Evolutionary conservation across 1,140 invertebrate species (phyloP).

Genomic region (Euura saliciscinereae): DNA sequence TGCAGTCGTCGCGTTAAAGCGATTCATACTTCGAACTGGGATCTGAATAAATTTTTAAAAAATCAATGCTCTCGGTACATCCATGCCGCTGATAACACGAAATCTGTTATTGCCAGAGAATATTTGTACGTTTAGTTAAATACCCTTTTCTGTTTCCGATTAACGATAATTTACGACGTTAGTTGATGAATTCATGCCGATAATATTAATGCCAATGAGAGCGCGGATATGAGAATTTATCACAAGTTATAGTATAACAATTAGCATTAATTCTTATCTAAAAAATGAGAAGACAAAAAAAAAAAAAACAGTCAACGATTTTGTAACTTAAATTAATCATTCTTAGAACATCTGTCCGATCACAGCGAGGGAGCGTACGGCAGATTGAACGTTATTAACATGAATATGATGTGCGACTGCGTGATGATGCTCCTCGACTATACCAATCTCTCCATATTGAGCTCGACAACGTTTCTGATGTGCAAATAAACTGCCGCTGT

Average conservation of each 20-base stretch:
- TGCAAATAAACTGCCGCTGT: conserved; percentile 57
- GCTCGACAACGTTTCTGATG: conserved; percentile 59
- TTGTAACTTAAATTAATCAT: neutral
- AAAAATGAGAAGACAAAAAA: neutral
- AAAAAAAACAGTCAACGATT: neutral
- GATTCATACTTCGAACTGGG: too few relatives aligned
- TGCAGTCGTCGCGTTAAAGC: too few relatives aligned
- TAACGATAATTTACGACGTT: neutral
- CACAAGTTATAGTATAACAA: neutral
- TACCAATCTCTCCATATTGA: conserved; percentile 51
- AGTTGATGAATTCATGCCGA: neutral
- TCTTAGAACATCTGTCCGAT: conserved; percentile 55
- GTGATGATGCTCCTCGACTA: conserved; percentile 44
- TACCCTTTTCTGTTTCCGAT: neutral
- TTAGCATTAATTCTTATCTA: neutral
- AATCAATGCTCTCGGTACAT: neutral
- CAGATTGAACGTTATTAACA: conserved; percentile 54
- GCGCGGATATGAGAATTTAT: conserved; percentile 3
- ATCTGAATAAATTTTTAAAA: too few relatives aligned
- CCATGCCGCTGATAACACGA: neutral
- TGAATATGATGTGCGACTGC: conserved; percentile 49
- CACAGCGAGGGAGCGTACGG: conserved; percentile 53
- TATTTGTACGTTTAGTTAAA: neutral
- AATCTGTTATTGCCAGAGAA: neutral
- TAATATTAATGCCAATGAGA: neutral